Evolutionary conservation across 2,888 invertebrate species (phyloP).

Genomic region (Tachina fera): DNA sequence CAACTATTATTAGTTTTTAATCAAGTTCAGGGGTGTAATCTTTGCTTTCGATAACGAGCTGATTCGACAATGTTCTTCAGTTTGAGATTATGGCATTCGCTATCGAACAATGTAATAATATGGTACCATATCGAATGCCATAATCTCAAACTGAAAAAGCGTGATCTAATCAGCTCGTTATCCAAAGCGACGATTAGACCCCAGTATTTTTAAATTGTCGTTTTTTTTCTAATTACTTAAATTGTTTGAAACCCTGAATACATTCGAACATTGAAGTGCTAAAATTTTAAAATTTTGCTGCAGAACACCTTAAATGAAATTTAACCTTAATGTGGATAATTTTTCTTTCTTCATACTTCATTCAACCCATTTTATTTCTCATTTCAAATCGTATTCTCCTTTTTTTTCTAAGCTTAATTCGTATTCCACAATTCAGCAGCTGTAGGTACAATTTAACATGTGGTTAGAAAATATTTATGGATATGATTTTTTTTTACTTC

Average conservation of each 20-base stretch:
- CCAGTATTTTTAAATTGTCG: too few species aligned
- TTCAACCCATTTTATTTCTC: conserved; percentile 15
- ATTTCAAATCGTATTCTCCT: conserved; percentile 6
- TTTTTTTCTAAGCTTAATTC: conserved; percentile 16
- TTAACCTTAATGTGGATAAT: conserved; percentile 49
- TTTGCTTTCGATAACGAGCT: too few species aligned
- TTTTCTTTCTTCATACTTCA: conserved; percentile 40
- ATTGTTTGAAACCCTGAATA: neutral
- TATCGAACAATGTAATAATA: too few species aligned
- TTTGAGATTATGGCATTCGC: too few species aligned
- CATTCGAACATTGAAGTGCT: neutral
- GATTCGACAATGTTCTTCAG: too few species aligned
- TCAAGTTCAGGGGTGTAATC: too few species aligned
- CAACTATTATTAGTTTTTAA: too few species aligned
- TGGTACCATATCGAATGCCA: too few species aligned
- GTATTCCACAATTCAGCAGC: conserved; percentile 39
- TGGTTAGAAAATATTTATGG: conserved; percentile 44
- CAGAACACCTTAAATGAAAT: conserved; percentile 7
- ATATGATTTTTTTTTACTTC: conserved; percentile 21
- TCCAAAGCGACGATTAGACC: too few species aligned
- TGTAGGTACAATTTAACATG: conserved; percentile 41
- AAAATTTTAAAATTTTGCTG: neutral
- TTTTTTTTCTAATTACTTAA: too few species aligned
- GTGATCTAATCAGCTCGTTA: too few species aligned
- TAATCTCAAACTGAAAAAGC: too few species aligned